phyloP scores from a whole-genome alignment of 2,797 vertebrate species.

The Cryptoprocta ferox region DNA sequence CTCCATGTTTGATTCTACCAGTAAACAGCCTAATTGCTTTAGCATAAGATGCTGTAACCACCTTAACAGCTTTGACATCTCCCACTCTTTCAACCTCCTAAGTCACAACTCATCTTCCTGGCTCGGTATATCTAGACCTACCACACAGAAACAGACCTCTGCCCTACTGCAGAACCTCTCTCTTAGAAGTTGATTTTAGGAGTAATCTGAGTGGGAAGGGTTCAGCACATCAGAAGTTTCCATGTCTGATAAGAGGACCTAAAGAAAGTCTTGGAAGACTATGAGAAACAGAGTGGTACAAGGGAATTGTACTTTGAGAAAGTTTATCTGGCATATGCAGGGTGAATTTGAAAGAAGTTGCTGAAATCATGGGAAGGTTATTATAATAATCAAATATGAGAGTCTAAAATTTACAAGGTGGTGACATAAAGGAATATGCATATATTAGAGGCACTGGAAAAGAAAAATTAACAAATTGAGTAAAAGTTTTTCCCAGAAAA shows the following conservation, averaged over 20 bases:
- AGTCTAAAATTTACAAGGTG: neutral
- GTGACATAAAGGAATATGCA: neutral
- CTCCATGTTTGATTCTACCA: neutral
- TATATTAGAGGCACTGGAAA: neutral
- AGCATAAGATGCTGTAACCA: neutral
- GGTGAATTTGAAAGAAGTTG: neutral
- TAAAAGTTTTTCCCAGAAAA: neutral
- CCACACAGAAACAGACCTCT: neutral
- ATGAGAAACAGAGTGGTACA: neutral
- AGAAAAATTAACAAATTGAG: constrained; percentile 32
- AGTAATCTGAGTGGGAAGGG: neutral
- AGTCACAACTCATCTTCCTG: neutral
- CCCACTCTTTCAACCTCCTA: neutral
- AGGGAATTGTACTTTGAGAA: neutral
- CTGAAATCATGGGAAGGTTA: neutral
- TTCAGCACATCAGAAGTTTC: neutral
- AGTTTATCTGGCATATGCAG: neutral
- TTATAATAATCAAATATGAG: neutral
- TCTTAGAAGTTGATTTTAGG: neutral
- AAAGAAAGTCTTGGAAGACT: neutral
- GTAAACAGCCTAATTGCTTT: neutral
- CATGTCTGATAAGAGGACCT: neutral
- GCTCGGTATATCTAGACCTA: neutral
- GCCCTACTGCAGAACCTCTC: neutral
- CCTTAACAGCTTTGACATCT: neutral